phyloP scores from a whole-genome alignment of 2,888 invertebrate species.

The Plebejus argus region DNA sequence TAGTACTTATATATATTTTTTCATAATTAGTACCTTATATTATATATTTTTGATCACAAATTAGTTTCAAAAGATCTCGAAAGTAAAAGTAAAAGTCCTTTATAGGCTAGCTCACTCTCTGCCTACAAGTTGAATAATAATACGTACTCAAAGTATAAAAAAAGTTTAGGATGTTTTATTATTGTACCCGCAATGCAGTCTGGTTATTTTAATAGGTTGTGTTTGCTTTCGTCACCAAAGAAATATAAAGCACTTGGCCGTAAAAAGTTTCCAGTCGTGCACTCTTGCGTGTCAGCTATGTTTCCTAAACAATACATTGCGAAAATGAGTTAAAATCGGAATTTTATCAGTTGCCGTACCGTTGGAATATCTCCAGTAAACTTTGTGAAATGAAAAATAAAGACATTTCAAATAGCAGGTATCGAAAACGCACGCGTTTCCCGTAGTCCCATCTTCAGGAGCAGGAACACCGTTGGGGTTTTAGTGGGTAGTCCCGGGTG shows the following conservation, averaged over 20 bases:
- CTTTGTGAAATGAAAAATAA: conserved; percentile 1
- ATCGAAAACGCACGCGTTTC: too few relatives aligned
- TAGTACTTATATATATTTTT: too few relatives aligned
- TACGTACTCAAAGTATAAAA: background rate
- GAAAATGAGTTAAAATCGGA: background rate
- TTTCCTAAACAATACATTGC: conserved; percentile 1
- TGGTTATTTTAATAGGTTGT: background rate
- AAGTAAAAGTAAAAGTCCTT: too few relatives aligned
- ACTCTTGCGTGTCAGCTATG: conserved; percentile 15
- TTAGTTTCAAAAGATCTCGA: too few relatives aligned
- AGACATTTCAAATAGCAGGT: background rate
- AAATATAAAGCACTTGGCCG: background rate
- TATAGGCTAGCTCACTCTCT: too few relatives aligned
- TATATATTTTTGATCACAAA: too few relatives aligned
- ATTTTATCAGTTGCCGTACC: conserved; percentile 17
- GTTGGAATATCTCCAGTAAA: conserved; percentile 30
- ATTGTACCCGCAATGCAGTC: conserved; percentile 12
- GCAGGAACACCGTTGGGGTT: too few relatives aligned
- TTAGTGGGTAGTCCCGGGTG: too few relatives aligned
- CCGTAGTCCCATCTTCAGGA: too few relatives aligned
- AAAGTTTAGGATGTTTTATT: background rate
- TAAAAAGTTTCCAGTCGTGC: background rate
- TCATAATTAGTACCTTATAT: too few relatives aligned
- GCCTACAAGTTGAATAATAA: too few relatives aligned
- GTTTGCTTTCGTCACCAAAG: background rate